Conservation (phyloP, 2,888 invertebrate genomes). For the Ophraella communa region DNA sequence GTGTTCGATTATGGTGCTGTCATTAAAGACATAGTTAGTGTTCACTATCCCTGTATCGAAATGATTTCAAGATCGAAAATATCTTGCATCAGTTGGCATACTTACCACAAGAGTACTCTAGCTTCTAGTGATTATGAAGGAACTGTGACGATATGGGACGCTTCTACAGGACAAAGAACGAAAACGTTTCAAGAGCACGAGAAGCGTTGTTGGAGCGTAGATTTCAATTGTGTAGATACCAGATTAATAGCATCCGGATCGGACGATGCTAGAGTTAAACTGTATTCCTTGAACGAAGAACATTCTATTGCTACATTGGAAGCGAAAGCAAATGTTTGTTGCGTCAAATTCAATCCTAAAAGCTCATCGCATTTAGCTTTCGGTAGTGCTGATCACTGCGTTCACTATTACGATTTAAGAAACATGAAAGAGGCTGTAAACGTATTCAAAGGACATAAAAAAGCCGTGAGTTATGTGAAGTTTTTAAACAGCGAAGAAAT, state of each 20-base stretch:
- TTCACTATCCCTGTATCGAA: constrained; percentile 91
- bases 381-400: constrained; percentile 96
- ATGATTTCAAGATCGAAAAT: constrained; percentile 93
- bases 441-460: constrained; percentile 85
- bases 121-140: constrained; percentile 96
- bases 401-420: constrained; percentile 93
- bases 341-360: constrained; percentile 87
- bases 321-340: constrained; percentile 94
- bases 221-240: constrained; percentile 91
- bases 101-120: constrained; percentile 84
- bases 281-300: constrained; percentile 89
- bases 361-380: constrained; percentile 90
- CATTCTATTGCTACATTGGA: constrained; percentile 87
- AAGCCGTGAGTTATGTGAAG: constrained; percentile 94
- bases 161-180: constrained; percentile 75
- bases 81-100: constrained; percentile 94
- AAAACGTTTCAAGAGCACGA: constrained; percentile 88
- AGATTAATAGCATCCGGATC: constrained; percentile 89
- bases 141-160: constrained; percentile 93
- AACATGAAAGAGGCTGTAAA: constrained; percentile 81
- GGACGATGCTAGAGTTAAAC: constrained; percentile 90
- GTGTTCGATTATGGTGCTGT: constrained; percentile 89
- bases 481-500: constrained; percentile 85
- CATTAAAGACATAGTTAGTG: constrained; percentile 83
- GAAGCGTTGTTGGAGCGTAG: constrained; percentile 95